Evolutionary conservation across 2,113 vertebrate genomes (phyloP), one percentile per base, ranked within the genome.

Genomic region (Thalassarche chlororhynchos): DNA sequence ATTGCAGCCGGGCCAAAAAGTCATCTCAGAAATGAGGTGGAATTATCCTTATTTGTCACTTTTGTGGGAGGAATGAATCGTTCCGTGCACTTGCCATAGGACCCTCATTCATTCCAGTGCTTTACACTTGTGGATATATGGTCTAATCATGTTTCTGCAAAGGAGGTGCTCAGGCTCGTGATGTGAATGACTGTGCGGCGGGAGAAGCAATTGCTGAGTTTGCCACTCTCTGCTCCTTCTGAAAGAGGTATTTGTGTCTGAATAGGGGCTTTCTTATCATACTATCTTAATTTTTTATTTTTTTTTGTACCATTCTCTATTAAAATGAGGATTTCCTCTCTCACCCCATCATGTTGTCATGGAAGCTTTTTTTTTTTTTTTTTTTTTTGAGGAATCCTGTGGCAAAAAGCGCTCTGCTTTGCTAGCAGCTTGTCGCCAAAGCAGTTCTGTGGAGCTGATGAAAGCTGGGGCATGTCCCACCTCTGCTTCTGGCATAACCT

Each of bases 11-110:
- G 90, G 77, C 44, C 86, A 89, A 79, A 87, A 61, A 93, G 90
- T n/a, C 18, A 1, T 68, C 46, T 89, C 0, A 0, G 77, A 80
- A 95, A 92, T 57, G 84, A 92, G 72, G 80, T 54, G 65, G 57
- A 95, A 96, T 95, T 89, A 77, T 88, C 77, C 64, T 89, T 82
- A 71, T 92, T 96, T 95, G 86, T 92, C 72, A 71, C 69, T 95
- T 94, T 69, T 91, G 89, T 89, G 90, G 75, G 82, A 93, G 75
- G 87, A 69, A 90, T 90, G 70, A 83, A 79, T 85, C 7, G 7
- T 70, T 89, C 78, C 1, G 3, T 60, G 90, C 76, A 44, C 83
- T 87, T 89, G 85, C 77, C 79, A 44, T 13, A 68, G 49, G 87
- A 57, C 17, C 55, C 64, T 66, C 65, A 36, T 66, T 81, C 79